Base-by-base conservation (phyloP, 2,113 vertebrate species). In the Lucifuga dentata region DNA sequence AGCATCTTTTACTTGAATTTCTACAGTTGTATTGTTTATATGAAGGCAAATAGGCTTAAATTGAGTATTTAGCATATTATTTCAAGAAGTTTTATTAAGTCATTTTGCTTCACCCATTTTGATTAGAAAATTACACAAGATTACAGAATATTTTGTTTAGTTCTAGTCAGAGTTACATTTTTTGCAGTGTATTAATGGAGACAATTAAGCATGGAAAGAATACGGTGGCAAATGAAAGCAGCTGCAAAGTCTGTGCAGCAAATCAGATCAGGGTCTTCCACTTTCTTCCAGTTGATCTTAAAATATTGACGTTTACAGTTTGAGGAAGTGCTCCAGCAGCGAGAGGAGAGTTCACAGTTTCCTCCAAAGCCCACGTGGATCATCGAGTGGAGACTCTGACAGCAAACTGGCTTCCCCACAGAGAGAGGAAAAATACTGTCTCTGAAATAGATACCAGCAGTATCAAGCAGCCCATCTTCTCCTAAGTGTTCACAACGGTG, bases 311-410 rank as follows among this genome's bases (percentile, higher is more conserved):
- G 12, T 61, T 68, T 74, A 21, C 60, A 80, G 60, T 78, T 39
- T 60, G 80, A 84, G 86, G 88, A 86, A 82, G 82, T 60, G 81
- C 59, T 83, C 86, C 86, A 43, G 75, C 73, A 32, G 78, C 16
- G 80, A 81, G 45, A 66, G 77, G 84, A 85, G 67, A 73, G 79
- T 63, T 78, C 70, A 63, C 49, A 43, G 77, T 64, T 85, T 79
- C 78, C 59, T 39, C 53, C 44, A 17, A 76, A 78, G 24, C 66
- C 67, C 8, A 59, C 61, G 53, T 57, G 48, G 39, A 83, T 73
- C 86, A 68, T 15, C 3, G 23, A 60, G 80, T 48, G 81, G 52
- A 78, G 55, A 80, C 75, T 64, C 75, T 85, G 86, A 80, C 88
- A 81, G 85, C 63, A 24, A 52, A 38, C 79, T 23, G 78, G 68